Base-by-base conservation (phyloP, 2,888 invertebrate genomes). In the Helobdella robusta region DNA sequence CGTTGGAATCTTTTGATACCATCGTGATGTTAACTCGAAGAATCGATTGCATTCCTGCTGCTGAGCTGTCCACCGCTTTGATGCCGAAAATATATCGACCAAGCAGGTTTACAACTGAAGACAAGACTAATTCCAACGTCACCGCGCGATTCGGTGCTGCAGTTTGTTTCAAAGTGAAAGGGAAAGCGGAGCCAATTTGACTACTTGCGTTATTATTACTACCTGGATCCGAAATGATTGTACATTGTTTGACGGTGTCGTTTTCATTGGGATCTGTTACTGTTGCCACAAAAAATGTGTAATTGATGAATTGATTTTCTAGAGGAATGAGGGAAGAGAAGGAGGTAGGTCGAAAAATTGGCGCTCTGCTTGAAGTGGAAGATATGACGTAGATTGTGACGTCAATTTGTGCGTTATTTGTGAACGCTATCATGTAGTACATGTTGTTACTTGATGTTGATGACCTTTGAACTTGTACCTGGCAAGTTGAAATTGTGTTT, bases 401-500 rank as follows among this genome's bases (percentile, higher is more conserved):
- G 28, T 59, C 50, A 25, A 60, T 50, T 35, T 65, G 65, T 2
- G 36, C 48, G 3, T n/a, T 35, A 1, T 23, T 20, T 1, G 65
- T 30, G 6, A 65, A 35, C 15, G 65, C 65, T 32, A 60, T 52
- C 25, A 65, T 36, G 40, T 65, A 59, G 18, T 65, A n/a, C n/a
- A n/a, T n/a, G n/a, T n/a, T n/a, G n/a, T n/a, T n/a, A n/a, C n/a
- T n/a, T n/a, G n/a, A n/a, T n/a, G n/a, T n/a, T n/a, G n/a, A n/a
- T n/a, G n/a, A n/a, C n/a, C n/a, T n/a, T n/a, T n/a, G n/a, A n/a
- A n/a, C n/a, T n/a, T n/a, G n/a, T n/a, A n/a, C n/a, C n/a, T n/a
- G n/a, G n/a, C n/a, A n/a, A n/a, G n/a, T n/a, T n/a, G n/a, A n/a
- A n/a, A n/a, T n/a, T n/a, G n/a, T n/a, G n/a, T n/a, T n/a, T n/a